These are phyloP conservation scores for Poecilia velifera DNA, from an alignment of 2,797 vertebrate species.

Conservation along the genomic window DNA sequence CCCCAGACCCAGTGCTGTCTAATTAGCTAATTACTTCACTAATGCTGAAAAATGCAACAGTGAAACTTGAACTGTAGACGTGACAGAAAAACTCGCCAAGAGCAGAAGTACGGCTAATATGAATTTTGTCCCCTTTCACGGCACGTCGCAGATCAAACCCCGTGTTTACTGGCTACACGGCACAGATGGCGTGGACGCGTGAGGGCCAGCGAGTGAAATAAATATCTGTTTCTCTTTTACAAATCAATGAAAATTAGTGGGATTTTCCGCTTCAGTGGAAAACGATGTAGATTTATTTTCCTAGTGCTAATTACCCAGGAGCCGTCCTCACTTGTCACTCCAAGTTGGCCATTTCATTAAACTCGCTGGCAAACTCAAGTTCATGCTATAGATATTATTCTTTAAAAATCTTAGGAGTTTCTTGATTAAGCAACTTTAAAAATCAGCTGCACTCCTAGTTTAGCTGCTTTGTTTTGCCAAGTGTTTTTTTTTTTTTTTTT, in stretches of 20 bases:
- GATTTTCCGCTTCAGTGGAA: not conserved
- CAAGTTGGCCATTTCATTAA: not conserved
- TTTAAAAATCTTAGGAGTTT: not conserved
- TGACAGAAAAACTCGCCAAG: not conserved
- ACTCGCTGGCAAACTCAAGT: not conserved
- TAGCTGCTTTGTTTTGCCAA: not conserved
- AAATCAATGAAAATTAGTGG: not conserved
- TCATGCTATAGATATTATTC: not conserved
- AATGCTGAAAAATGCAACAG: not conserved
- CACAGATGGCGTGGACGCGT: not conserved
- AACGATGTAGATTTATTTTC: not conserved
- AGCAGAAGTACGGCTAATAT: not conserved
- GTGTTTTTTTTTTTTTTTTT: not conserved
- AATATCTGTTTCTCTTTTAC: not conserved
- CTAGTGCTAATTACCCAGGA: not conserved
- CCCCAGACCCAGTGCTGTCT: not conserved
- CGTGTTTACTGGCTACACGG: not conserved
- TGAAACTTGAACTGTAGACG: not conserved
- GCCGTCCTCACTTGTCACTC: not conserved
- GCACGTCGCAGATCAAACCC: not conserved
- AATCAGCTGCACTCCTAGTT: not conserved
- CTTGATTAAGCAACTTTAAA: not conserved
- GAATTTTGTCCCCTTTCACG: not conserved
- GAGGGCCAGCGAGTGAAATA: not conserved
- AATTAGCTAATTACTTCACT: constrained; percentile 3